Base-by-base conservation (phyloP, 1,140 invertebrate species). In the Drosophila grimshawi region DNA sequence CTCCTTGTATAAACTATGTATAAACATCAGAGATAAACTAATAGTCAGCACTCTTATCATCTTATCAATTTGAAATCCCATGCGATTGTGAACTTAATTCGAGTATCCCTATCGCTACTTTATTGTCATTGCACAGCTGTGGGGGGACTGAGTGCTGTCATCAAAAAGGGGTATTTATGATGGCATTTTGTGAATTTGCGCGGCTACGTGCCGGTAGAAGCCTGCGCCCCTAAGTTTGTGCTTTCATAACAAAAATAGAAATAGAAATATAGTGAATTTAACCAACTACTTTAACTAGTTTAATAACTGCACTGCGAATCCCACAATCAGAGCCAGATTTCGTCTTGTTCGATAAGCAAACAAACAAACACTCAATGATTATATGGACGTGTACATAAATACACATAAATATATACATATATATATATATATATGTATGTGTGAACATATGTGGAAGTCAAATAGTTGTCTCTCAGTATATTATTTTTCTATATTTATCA, bases 401-500 rank as follows among this genome's bases (percentile, higher is more conserved):
- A 41, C 27, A 48, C 30, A 49, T 11, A n/a, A n/a, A 39, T 11
- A 29, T 5, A 10, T 29, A 35, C 11, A 35, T 33, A n/a, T 29
- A 27, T 29, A 19, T 30, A 19, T 19, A 19, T 19, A 19, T 19
- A 19, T 19, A 51, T 8, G n/a, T 33, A n/a, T 8, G 5, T 10
- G 33, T 19, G 19, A 19, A 51, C 11, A 29, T 33, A n/a, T 8
- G 5, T 10, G 33, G 7, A 3, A 37, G 41, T 19, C 32, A 35
- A 51, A 8, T 51, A 46, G 45, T 41, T 59, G 27, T 7, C 52
- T 56, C 43, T 63, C 32, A 32, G n/a, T 10, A 52, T 53, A 53
- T 75, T 19, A 19, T 65, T 51, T 59, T 75, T 78, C 76, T 78
- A 76, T 76, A 71, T 79, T 79, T 79, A 79, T 76, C 66, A 76